Conservation (phyloP, 2,888 invertebrate species). For the Melipona bicolor region DNA sequence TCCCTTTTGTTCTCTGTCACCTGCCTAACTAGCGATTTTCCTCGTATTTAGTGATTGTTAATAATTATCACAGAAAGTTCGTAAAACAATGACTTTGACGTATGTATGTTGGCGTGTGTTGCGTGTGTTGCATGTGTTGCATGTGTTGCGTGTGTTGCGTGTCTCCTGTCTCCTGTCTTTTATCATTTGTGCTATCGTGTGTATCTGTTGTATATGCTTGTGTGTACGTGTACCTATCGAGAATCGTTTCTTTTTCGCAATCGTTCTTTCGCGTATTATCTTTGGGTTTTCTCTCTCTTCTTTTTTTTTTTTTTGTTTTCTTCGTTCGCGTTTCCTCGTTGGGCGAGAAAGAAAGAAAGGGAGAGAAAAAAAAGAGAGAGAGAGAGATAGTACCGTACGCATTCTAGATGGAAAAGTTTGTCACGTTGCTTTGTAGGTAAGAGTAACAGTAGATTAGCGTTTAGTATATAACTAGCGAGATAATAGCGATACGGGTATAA, state of each 20-base stretch:
- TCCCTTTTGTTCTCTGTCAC: constrained; percentile 34
- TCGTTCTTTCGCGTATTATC: not conserved
- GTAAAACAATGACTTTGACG: constrained; percentile 82
- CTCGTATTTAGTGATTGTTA: constrained; percentile 83
- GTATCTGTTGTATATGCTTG: not conserved
- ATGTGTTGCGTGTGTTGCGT: not conserved
- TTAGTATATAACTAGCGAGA: constrained; percentile 63
- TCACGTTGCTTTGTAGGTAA: constrained; percentile 61
- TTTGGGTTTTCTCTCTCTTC: not conserved
- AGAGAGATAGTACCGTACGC: constrained; percentile 13
- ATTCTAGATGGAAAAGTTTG: constrained; percentile 64
- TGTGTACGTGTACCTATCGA: not conserved
- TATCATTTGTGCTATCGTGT: not conserved
- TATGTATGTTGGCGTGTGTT: not conserved
- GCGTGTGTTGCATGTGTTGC: not conserved
- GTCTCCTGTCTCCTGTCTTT: constrained; percentile 1
- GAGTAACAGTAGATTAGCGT: constrained; percentile 67
- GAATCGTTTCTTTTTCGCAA: not conserved
- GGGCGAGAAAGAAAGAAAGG: not conserved
- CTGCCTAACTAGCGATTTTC: constrained; percentile 61
- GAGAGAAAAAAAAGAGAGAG: too few species aligned
- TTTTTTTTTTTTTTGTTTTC: not conserved
- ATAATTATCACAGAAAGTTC: constrained; percentile 85
- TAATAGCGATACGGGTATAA: constrained; percentile 69
- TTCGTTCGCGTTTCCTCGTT: constrained; percentile 10